phyloP scores from a whole-genome alignment of 2,797 vertebrate genomes.

The Microctenopoma stevenorrisi region DNA sequence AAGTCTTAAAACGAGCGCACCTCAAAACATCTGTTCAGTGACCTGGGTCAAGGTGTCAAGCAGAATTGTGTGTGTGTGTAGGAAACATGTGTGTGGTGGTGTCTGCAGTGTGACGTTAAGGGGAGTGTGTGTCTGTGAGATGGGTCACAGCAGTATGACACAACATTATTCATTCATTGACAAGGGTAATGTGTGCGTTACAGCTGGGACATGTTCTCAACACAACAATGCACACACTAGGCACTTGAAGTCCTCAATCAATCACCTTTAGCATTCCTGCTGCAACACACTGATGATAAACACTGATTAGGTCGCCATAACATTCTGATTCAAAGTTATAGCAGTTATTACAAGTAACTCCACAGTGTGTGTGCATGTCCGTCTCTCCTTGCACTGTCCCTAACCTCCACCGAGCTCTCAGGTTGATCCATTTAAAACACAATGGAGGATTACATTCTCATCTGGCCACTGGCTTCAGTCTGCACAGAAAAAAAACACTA shows the following conservation, averaged over 20 bases:
- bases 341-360: slow-evolving; percentile 38
- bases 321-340: slow-evolving; percentile 36
- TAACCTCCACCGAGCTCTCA: slow-evolving; percentile 64
- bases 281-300: slow-evolving; percentile 23
- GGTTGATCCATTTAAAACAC: slow-evolving; percentile 78
- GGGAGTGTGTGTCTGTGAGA: slow-evolving; percentile 25
- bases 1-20: slow-evolving; percentile 37
- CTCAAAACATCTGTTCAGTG: slow-evolving; percentile 64
- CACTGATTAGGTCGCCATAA: slow-evolving; percentile 25
- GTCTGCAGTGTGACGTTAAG: slow-evolving; percentile 19
- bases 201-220: slow-evolving; percentile 68
- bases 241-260: slow-evolving; percentile 33
- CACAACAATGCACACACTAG: slow-evolving; percentile 14
- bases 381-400: slow-evolving; percentile 35
- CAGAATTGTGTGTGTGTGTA: slow-evolving; percentile 5
- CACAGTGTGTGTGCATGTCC: slow-evolving; percentile 12
- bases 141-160: slow-evolving; percentile 75
- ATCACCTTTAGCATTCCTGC: slow-evolving; percentile 40
- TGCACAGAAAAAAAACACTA: slow-evolving; percentile 49
- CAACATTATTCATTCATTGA: slow-evolving; percentile 78
- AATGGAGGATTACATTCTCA: slow-evolving; percentile 77
- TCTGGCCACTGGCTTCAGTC: slow-evolving; percentile 70
- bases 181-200: slow-evolving; percentile 55
- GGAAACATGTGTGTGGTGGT: background rate
- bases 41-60: slow-evolving; percentile 49